These are phyloP conservation scores for Dufourea novaeangliae DNA, from an alignment of 1,140 invertebrate genomes.

Conservation along the genomic window DNA sequence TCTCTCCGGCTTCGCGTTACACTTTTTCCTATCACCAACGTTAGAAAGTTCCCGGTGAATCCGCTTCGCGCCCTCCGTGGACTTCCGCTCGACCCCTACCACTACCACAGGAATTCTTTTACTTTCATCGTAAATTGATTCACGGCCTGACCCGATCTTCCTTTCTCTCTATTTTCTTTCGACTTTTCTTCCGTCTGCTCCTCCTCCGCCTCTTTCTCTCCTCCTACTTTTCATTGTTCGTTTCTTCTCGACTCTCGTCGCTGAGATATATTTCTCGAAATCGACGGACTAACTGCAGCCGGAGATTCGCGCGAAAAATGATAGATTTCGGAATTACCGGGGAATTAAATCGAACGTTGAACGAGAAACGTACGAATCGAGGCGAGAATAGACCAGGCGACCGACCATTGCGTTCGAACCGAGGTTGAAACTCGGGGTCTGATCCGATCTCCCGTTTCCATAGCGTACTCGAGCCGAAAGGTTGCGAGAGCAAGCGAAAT, in stretches of 20 bases:
- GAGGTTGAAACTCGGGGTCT: no score
- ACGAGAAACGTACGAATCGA: no score
- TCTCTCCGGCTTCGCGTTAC: background rate
- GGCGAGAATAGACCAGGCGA: no score
- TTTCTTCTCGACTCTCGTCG: no score
- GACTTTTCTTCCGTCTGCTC: background rate
- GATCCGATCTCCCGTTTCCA: constrained; percentile 40
- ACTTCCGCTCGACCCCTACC: background rate
- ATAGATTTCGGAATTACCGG: background rate
- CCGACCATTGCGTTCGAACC: no score
- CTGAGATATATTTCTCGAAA: background rate
- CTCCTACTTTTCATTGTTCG: no score
- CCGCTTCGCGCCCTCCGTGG: background rate
- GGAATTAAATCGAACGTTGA: no score
- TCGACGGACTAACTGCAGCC: background rate
- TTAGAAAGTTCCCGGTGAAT: background rate
- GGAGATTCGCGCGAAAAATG: background rate
- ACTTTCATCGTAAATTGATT: constrained; percentile 64
- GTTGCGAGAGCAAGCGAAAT: constrained; percentile 54
- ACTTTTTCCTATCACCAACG: background rate
- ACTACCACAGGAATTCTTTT: constrained; percentile 44
- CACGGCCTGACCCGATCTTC: constrained; percentile 26
- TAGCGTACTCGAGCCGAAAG: constrained; percentile 29
- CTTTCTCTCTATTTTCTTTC: constrained; percentile 11
- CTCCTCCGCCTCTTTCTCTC: background rate